Evolutionary conservation across 2,888 invertebrate species (phyloP).

Genomic region (Folsomia manolachei): DNA sequence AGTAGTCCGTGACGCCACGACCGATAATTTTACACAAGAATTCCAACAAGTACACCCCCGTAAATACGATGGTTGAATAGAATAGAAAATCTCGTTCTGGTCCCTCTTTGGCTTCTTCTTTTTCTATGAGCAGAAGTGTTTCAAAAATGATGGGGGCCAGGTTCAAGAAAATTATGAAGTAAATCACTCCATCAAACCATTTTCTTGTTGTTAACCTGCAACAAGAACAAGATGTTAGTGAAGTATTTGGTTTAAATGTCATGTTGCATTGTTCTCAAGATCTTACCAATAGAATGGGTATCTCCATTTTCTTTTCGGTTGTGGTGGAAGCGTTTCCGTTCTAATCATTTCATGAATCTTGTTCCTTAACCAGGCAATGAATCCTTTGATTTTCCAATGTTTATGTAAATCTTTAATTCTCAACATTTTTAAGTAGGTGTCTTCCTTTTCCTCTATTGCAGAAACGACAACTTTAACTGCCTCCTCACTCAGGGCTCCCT

Average conservation of each 20-base stretch:
- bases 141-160: slow-evolving; percentile 52
- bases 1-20: slow-evolving; percentile 53
- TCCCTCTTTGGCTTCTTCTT: neutral
- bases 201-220: slow-evolving; percentile 44
- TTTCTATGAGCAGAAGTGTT: slow-evolving; percentile 53
- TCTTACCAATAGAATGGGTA: slow-evolving; percentile 37
- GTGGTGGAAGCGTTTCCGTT: slow-evolving; percentile 37
- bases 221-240: no score
- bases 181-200: slow-evolving; percentile 56
- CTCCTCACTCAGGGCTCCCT: slow-evolving; percentile 63
- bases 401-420: slow-evolving; percentile 56
- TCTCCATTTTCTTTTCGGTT: slow-evolving; percentile 52
- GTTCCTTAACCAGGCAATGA: slow-evolving; percentile 57
- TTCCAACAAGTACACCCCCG: slow-evolving; percentile 37
- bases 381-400: slow-evolving; percentile 56
- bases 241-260: no score
- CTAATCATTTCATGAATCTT: slow-evolving; percentile 56
- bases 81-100: slow-evolving; percentile 24
- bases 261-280: no score
- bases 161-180: slow-evolving; percentile 47
- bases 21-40: slow-evolving; percentile 43
- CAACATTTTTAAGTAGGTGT: slow-evolving; percentile 57
- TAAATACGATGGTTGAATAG: slow-evolving; percentile 27
- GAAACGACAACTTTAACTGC: slow-evolving; percentile 61
- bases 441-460: slow-evolving; percentile 59